phyloP scores from a whole-genome alignment of 2,888 invertebrate genomes.

The Sceliomorpha sp. region DNA sequence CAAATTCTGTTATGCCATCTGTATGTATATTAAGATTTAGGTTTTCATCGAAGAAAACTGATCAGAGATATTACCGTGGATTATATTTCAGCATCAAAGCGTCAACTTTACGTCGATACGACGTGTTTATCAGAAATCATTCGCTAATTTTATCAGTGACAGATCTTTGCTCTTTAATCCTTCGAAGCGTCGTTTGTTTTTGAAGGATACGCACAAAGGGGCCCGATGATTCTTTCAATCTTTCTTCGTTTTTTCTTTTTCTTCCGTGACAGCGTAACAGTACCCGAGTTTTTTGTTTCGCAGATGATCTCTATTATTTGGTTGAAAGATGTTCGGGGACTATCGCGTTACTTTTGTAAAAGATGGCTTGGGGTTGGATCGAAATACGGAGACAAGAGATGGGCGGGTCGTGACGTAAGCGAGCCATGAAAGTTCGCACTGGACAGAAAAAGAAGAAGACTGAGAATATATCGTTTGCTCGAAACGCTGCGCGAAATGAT shows the following conservation, averaged over 20 bases:
- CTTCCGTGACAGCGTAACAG: neutral
- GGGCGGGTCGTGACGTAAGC: conserved; percentile 49
- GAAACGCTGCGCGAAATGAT: conserved; percentile 38
- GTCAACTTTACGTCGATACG: too few relatives aligned
- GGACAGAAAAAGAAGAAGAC: conserved; percentile 24
- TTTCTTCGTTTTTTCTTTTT: neutral
- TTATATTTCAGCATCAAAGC: too few relatives aligned
- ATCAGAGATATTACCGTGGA: too few relatives aligned
- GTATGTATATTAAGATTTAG: neutral
- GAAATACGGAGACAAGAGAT: conserved; percentile 40
- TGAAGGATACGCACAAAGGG: too few relatives aligned
- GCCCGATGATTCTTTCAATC: too few relatives aligned
- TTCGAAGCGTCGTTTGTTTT: too few relatives aligned
- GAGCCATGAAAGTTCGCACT: conserved; percentile 27
- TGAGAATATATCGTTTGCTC: conserved; percentile 35
- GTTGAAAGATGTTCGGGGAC: conserved; percentile 14
- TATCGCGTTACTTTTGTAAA: conserved; percentile 21
- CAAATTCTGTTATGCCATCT: conserved; percentile 21
- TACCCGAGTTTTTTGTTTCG: neutral
- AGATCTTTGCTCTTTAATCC: too few relatives aligned
- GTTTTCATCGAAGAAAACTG: too few relatives aligned
- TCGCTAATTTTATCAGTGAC: too few relatives aligned
- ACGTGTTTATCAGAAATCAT: too few relatives aligned
- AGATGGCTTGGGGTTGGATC: conserved; percentile 27
- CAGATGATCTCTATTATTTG: conserved; percentile 19